A percentile compares a stretch with the other conserved stretches of the same genome.
Conservation (phyloP, 1,140 invertebrate genomes). For the Apocrypta bakeri region DNA sequence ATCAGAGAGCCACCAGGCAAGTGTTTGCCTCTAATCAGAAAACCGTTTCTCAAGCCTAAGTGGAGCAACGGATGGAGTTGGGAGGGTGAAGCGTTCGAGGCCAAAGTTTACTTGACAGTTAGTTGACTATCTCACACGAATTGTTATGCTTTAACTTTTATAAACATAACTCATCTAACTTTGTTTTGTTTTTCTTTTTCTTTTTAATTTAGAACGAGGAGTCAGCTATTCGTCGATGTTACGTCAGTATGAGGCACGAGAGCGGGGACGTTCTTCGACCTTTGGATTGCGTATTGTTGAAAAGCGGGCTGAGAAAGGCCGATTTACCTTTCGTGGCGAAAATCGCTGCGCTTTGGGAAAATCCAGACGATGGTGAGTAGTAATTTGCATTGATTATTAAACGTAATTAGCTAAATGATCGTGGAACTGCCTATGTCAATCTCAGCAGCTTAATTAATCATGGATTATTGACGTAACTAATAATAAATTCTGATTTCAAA, state of each 20-base stretch:
- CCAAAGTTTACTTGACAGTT: slow-evolving; percentile 91
- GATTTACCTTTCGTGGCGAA: slow-evolving; percentile 96
- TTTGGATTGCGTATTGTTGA: slow-evolving; percentile 91
- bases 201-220: slow-evolving; percentile 85
- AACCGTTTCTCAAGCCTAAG: slow-evolving; percentile 78
- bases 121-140: slow-evolving; percentile 67
- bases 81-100: slow-evolving; percentile 88
- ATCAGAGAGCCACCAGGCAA: slow-evolving; percentile 57
- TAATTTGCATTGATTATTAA: too few relatives aligned
- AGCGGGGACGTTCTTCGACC: slow-evolving; percentile 91
- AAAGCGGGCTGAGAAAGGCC: slow-evolving; percentile 86
- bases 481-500: slow-evolving; percentile 23
- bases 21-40: slow-evolving; percentile 65
- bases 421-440: too few relatives aligned
- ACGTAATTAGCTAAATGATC: too few relatives aligned
- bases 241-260: slow-evolving; percentile 89
- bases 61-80: slow-evolving; percentile 95
- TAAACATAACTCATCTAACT: not conserved
- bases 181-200: slow-evolving; percentile 29
- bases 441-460: not conserved
- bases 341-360: slow-evolving; percentile 94
- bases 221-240: slow-evolving; percentile 85
- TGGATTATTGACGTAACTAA: slow-evolving; percentile 13
- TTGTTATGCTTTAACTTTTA: too few relatives aligned
- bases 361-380: slow-evolving; percentile 91